Evolutionary conservation across 1,140 invertebrate species (phyloP).

Genomic region (Andrena cerasifolii): DNA sequence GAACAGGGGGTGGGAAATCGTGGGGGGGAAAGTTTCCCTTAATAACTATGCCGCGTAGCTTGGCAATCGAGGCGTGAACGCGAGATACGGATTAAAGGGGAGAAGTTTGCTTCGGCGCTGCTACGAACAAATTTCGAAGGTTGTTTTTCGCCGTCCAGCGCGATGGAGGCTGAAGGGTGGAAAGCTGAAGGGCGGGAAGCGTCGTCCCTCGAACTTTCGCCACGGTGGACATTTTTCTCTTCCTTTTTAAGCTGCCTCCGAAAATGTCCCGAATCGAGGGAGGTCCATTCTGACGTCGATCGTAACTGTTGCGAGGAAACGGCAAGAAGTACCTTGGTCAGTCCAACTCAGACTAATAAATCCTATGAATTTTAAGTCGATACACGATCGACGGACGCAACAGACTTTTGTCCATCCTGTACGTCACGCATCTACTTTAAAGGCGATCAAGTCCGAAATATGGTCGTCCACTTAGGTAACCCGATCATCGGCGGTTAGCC

Average conservation of each 20-base stretch:
- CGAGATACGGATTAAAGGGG: conserved; percentile 74
- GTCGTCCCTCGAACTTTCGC: conserved; percentile 30
- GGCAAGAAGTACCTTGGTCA: too few species aligned
- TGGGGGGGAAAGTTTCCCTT: conserved; percentile 70
- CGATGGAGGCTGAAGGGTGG: conserved; percentile 14
- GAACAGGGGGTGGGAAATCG: conserved; percentile 12
- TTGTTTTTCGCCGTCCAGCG: conserved; percentile 50
- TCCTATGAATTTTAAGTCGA: too few species aligned
- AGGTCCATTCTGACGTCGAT: too few species aligned
- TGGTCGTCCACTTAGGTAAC: background rate
- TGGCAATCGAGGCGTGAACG: conserved; percentile 71
- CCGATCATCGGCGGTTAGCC: conserved; percentile 40
- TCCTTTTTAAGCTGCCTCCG: too few species aligned
- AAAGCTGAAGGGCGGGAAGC: background rate
- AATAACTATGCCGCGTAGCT: conserved; percentile 71
- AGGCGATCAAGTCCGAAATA: conserved; percentile 6
- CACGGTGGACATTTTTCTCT: conserved; percentile 46
- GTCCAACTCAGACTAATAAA: too few species aligned
- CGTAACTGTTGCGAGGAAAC: too few species aligned
- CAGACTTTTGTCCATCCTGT: too few species aligned
- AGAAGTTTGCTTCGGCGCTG: conserved; percentile 57
- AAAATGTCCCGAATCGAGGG: too few species aligned
- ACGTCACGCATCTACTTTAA: background rate
- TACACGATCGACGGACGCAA: too few species aligned
- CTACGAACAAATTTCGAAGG: conserved; percentile 53